Conservation (phyloP, 2,888 invertebrate genomes). For the Oligia fasciuncula region DNA sequence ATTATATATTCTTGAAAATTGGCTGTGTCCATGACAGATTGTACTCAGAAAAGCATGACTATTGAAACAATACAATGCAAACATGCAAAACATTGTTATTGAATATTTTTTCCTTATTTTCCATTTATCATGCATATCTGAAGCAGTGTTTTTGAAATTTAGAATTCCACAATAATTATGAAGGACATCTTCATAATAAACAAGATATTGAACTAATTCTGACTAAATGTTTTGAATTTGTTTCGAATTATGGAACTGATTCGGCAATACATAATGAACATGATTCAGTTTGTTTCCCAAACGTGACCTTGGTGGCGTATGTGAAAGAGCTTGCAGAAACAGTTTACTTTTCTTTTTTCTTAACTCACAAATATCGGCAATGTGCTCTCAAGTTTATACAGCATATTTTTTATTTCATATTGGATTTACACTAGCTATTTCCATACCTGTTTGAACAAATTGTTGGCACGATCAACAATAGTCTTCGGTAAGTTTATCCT, state of each 20-base stretch:
- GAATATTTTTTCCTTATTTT: conserved; percentile 4
- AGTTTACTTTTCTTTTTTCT: conserved; percentile 3
- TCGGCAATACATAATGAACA: conserved; percentile 1
- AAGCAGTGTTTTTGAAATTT: neutral
- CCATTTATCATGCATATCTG: neutral
- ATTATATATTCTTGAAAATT: conserved; percentile 33
- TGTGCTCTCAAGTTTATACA: neutral
- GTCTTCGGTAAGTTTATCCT: conserved; percentile 98
- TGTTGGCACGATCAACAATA: conserved; percentile 98
- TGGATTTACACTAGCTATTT: neutral
- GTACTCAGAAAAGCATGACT: conserved; percentile 17
- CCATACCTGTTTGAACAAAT: conserved; percentile 97
- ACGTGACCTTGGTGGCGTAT: conserved; percentile 23
- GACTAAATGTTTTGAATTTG: neutral
- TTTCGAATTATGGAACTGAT: conserved; percentile 6
- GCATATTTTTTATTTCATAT: neutral
- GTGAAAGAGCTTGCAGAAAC: conserved; percentile 15
- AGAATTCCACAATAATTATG: neutral
- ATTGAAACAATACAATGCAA: conserved; percentile 19
- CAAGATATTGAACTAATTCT: neutral
- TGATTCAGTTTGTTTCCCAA: conserved; percentile 38
- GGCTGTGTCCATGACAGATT: conserved; percentile 22
- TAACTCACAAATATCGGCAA: neutral
- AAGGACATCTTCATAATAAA: neutral
- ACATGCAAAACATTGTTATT: conserved; percentile 9